A percentile compares a stretch with the other conserved stretches of the same genome.
Evolutionary conservation across 2,888 invertebrate genomes (phyloP).

Genomic region (Neoascia interrupta): DNA sequence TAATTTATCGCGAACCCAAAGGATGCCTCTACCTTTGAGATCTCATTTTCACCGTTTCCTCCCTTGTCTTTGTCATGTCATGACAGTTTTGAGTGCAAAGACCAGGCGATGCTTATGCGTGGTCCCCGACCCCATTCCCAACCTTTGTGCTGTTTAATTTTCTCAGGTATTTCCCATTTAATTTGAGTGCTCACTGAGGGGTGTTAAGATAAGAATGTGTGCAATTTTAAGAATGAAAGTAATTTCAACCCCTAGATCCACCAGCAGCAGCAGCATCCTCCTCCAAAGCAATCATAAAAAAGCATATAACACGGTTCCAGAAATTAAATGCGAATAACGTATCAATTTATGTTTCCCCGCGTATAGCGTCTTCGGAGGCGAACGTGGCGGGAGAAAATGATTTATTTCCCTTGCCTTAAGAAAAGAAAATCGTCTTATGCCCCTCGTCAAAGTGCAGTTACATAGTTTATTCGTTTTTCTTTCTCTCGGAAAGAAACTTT

Average conservation of each 20-base stretch:
- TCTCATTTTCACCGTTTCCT: slow-evolving; percentile 48
- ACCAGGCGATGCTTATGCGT: slow-evolving; percentile 33
- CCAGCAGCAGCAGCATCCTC: neutral
- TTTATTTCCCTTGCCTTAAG: slow-evolving; percentile 55
- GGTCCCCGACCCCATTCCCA: neutral
- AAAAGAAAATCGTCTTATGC: slow-evolving; percentile 27
- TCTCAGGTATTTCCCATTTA: slow-evolving; percentile 66
- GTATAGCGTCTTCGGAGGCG: neutral
- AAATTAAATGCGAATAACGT: slow-evolving; percentile 67
- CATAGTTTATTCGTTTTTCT: slow-evolving; percentile 10
- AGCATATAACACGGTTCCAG: slow-evolving; percentile 46
- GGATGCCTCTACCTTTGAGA: slow-evolving; percentile 48
- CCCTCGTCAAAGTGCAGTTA: slow-evolving; percentile 32
- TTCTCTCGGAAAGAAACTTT: slow-evolving; percentile 56
- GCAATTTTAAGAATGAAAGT: slow-evolving; percentile 62
- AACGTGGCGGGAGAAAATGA: slow-evolving; percentile 36
- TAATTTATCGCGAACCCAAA: slow-evolving; percentile 61
- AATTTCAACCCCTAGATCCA: slow-evolving; percentile 29
- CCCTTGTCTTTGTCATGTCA: slow-evolving; percentile 64
- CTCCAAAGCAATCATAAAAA: slow-evolving; percentile 22
- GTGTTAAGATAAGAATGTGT: slow-evolving; percentile 55
- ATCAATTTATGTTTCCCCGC: slow-evolving; percentile 56
- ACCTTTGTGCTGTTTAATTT: slow-evolving; percentile 55
- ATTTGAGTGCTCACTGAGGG: slow-evolving; percentile 54
- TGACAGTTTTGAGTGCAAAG: slow-evolving; percentile 51